Evolutionary conservation across 2,888 invertebrate genomes (phyloP).

Genomic region (Lasioglossum oenotherae): DNA sequence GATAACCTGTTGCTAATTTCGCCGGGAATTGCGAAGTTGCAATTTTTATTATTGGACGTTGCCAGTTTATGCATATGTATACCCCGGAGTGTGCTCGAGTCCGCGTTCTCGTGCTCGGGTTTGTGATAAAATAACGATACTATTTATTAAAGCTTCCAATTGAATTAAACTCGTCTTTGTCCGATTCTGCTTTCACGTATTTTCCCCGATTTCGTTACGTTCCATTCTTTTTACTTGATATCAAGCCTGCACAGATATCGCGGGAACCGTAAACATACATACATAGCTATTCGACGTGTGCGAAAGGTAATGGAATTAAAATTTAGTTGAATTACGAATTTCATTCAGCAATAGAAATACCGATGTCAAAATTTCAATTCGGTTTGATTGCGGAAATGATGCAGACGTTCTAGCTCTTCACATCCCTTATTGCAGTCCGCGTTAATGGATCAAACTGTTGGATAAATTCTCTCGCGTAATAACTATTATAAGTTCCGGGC

Average conservation of each 20-base stretch:
- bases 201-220: neutral
- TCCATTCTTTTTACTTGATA: neutral
- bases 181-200: neutral
- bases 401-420: neutral
- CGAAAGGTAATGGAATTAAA: neutral
- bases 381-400: neutral
- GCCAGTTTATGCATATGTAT: too few species aligned
- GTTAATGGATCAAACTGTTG: neutral
- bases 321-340: neutral
- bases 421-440: neutral
- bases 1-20: conserved; percentile 22
- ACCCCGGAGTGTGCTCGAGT: neutral
- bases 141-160: neutral
- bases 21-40: conserved; percentile 6
- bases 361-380: neutral
- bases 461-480: neutral
- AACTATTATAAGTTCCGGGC: neutral
- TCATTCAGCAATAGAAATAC: neutral
- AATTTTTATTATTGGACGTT: conserved; percentile 8
- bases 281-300: neutral
- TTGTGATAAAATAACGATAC: neutral
- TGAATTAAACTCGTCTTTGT: neutral
- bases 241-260: neutral
- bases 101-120: neutral
- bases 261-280: neutral